Evolutionary conservation across 2,888 invertebrate species (phyloP), one percentile per base, ranked within the genome.

Genomic region (Xylophagus ater): DNA sequence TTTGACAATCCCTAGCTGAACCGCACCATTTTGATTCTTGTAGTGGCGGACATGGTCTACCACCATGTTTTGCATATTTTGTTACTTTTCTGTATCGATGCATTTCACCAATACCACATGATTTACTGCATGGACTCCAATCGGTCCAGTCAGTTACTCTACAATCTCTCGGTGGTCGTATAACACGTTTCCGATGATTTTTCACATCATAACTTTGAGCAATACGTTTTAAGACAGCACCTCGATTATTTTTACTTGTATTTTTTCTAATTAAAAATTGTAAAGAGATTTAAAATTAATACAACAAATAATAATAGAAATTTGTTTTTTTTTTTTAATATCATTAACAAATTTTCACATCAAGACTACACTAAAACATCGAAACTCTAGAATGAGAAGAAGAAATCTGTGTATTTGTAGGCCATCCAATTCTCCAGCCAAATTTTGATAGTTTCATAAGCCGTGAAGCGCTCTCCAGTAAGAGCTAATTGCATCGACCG

Each of bases 1-100:
- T 66, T 56, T 72, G 71, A 60, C 81, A 81, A 43, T 76, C 74
- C 49, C 73, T 70, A 46, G 76, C 75, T 47, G 82, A 80, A 42
- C 88, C 87, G 60, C 90, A 90, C 88, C 89, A 89, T 57, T 85
- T 78, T 13, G 85, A 84, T 57, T 88, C 83, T 47, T 80, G 74
- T 39, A 89, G 72, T 9, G 86, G 81, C 5, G 87, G 87, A 68
- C 93, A 93, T 5, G 79, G 72, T 19, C 75, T 70, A 8, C 92
- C 92, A 10, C 86, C 87, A 10, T 84, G 72, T 44, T 83, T 71
- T 39, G 85, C 78, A 51, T 82, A 79, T 52, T 81, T 78, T 49
- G 81, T 65, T 40, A 92, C 76, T 51, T 79, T 76, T 45, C 90
- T 73, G 50, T 78, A 78, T 52, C 92, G 76, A 60, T 80, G 72